Conservation (phyloP, 1,140 invertebrate genomes). For the Euborellia annulipes region DNA sequence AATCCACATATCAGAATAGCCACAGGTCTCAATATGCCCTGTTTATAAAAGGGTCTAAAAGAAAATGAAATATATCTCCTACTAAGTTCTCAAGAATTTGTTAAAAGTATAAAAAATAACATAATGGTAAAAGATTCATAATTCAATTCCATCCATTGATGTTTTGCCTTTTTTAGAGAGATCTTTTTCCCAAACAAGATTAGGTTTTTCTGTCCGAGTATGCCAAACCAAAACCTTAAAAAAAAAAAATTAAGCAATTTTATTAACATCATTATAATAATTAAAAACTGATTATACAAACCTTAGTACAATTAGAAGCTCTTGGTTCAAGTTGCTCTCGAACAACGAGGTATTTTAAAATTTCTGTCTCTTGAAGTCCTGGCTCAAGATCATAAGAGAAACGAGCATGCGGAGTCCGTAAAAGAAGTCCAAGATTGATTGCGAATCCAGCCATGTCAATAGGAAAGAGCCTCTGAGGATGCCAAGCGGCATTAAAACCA, state of each 20-base stretch:
- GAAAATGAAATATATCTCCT: no score
- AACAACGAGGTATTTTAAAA: slow-evolving; percentile 64
- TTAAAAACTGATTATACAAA: slow-evolving; percentile 17
- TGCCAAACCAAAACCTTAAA: slow-evolving; percentile 86
- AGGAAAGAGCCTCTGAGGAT: slow-evolving; percentile 78
- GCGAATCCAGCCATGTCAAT: slow-evolving; percentile 99
- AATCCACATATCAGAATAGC: no score
- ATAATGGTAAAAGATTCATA: slow-evolving; percentile 22
- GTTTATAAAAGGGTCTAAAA: no score
- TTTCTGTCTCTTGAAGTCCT: slow-evolving; percentile 85
- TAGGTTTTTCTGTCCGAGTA: slow-evolving; percentile 77
- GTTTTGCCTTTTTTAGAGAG: slow-evolving; percentile 37
- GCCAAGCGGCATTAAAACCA: slow-evolving; percentile 73
- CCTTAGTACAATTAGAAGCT: slow-evolving; percentile 78
- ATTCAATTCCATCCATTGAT: slow-evolving; percentile 57
- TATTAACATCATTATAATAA: not conserved
- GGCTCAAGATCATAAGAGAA: slow-evolving; percentile 72
- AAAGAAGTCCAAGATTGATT: slow-evolving; percentile 67
- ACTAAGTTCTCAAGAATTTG: no score
- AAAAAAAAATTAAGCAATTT: slow-evolving; percentile 4
- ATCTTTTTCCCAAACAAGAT: slow-evolving; percentile 42
- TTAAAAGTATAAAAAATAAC: no score
- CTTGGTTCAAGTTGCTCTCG: slow-evolving; percentile 71
- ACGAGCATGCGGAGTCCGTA: slow-evolving; percentile 54
- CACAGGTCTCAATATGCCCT: no score